phyloP scores from a whole-genome alignment of 2,888 invertebrate species.

The Acronicta alni region DNA sequence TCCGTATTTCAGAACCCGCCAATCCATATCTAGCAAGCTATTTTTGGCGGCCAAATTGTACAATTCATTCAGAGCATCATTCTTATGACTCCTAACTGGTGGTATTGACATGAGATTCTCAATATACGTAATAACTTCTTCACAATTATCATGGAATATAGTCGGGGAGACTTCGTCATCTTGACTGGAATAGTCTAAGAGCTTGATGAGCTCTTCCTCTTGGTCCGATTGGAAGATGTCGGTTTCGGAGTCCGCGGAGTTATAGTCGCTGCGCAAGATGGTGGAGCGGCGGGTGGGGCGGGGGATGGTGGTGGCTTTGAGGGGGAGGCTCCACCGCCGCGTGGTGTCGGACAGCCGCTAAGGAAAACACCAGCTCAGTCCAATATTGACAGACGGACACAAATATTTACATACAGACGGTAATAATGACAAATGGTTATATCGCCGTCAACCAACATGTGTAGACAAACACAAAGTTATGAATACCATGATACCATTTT shows the following conservation, averaged over 20 bases:
- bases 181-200: constrained; percentile 92
- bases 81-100: constrained; percentile 62
- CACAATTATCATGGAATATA: constrained; percentile 83
- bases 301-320: constrained; percentile 74
- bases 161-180: constrained; percentile 88
- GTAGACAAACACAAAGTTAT: constrained; percentile 39
- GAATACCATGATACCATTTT: constrained; percentile 3
- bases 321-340: constrained; percentile 85
- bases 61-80: constrained; percentile 77
- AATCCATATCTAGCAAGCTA: constrained; percentile 84
- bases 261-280: constrained; percentile 69
- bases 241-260: constrained; percentile 91
- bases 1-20: constrained; percentile 85
- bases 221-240: constrained; percentile 94
- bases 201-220: constrained; percentile 93
- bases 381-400: constrained; percentile 73
- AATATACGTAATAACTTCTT: constrained; percentile 81
- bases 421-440: constrained; percentile 4
- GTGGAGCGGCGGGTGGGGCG: constrained; percentile 71
- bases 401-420: constrained; percentile 6
- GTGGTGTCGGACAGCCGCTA: constrained; percentile 82
- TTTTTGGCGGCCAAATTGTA: constrained; percentile 81
- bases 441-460: constrained; percentile 9
- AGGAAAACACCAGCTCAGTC: constrained; percentile 69
- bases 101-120: constrained; percentile 74